phyloP scores from a whole-genome alignment of 2,113 vertebrate species.

The Coregonus clupeaformis region DNA sequence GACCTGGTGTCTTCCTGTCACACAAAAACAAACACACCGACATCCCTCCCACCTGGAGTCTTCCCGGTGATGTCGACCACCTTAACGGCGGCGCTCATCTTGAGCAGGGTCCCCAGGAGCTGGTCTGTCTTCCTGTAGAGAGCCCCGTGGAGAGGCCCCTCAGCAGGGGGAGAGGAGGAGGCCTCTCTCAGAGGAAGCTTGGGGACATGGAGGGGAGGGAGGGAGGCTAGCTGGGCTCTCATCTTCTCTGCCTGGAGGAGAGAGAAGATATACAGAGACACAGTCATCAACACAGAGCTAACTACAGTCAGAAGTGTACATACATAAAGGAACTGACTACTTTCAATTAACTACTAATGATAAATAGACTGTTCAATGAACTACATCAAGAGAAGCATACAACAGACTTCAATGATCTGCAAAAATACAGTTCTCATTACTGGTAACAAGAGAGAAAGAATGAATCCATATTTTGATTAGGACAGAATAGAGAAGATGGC shows the following conservation, averaged over 20 bases:
- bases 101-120: conserved; percentile 83
- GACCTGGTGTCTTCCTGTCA: no score
- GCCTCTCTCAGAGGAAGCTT: conserved; percentile 69
- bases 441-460: no score
- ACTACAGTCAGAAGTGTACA: background rate
- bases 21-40: background rate
- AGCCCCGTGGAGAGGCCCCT: conserved; percentile 63
- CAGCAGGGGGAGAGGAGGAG: conserved; percentile 52
- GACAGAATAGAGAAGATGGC: no score
- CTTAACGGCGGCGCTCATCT: conserved; percentile 81
- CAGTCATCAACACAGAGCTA: background rate
- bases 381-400: no score
- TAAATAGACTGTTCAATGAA: no score
- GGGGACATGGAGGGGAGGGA: conserved; percentile 78
- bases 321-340: no score
- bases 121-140: conserved; percentile 86
- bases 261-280: background rate
- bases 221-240: conserved; percentile 79
- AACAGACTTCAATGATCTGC: no score
- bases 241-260: conserved; percentile 81
- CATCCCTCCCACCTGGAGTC: conserved; percentile 71
- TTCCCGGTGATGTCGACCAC: conserved; percentile 84
- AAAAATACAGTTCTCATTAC: no score
- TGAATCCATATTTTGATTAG: no score
- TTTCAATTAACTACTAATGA: no score